Base-by-base conservation (phyloP, 1,140 invertebrate genomes). In the Drosophila albomicans region DNA sequence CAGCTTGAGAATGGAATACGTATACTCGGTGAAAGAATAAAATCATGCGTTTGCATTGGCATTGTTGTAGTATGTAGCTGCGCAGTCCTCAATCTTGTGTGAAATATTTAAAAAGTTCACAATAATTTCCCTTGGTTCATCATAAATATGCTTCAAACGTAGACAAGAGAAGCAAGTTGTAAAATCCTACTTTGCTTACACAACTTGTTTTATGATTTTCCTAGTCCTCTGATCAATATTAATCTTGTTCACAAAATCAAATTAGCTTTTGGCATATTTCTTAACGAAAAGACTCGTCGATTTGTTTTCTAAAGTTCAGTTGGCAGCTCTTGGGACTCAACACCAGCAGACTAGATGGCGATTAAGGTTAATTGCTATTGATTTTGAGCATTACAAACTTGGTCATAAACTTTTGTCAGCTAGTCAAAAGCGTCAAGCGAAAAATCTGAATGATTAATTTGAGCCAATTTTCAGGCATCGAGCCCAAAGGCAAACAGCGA, bases 361-460 rank as follows among this genome's bases (percentile, higher is more conserved):
- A 88, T 84, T 88, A 89, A 70, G 84, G 84, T 84, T 88, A 88
- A 88, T 88, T 88, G 88, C 84, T 88, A 88, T 88, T 88, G 84
- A 88, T 89, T 88, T 86, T 87, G 76, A 43, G 56, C 71, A 78
- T 67, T 63, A 81, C 71, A 56, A 63, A 65, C 49, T 35, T 45
- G 28, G 45, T 35, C 62, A 68, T 7, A 51, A 45, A 74, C 64
- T 74, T 81, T 74, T 80, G 81, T 80, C 81, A 85, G 81, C 65
- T 56, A 46, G 79, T 71, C 64, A 78, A 79, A 81, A 85, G 72
- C 81, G 81, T 80, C 76, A 84, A 74, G 59, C 66, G 56, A 59
- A 63, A 45, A 65, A 74, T 89, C 81, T 89, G 74, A 84, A 88
- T 89, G 84, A 88, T 88, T 88, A 88, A 88, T 84, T 89, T 54